Percentiles rank a stretch among this genome's conserved stretches.
Conservation (phyloP, 1,140 invertebrate genomes). For the Yoshiicerus persimilis region DNA sequence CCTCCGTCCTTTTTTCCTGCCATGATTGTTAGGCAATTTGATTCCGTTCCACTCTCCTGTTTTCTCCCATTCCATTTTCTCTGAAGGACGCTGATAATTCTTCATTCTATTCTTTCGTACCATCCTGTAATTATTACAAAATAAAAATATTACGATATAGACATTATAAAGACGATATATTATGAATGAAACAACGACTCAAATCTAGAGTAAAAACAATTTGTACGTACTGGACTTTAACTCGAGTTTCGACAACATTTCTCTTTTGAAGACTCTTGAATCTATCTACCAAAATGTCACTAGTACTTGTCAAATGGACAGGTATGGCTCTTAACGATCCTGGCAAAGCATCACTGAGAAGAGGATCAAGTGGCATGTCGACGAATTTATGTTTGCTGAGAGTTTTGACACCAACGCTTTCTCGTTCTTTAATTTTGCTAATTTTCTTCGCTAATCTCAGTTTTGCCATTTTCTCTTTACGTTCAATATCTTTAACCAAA, state of each 20-base stretch:
- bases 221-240: slow-evolving; percentile 53
- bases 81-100: slow-evolving; percentile 31
- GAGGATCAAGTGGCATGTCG: slow-evolving; percentile 33
- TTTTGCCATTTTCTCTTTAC: slow-evolving; percentile 58
- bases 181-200: neutral
- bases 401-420: slow-evolving; percentile 51
- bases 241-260: slow-evolving; percentile 68
- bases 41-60: slow-evolving; percentile 48
- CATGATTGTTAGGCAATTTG: slow-evolving; percentile 14
- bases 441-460: slow-evolving; percentile 56
- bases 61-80: slow-evolving; percentile 48
- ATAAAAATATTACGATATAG: neutral
- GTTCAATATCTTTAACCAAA: slow-evolving; percentile 68
- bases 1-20: neutral
- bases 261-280: slow-evolving; percentile 78
- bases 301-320: neutral
- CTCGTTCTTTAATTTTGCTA: slow-evolving; percentile 46
- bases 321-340: neutral
- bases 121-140: neutral
- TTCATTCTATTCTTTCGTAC: slow-evolving; percentile 35
- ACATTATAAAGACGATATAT: neutral
- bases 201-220: neutral
- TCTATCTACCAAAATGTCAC: slow-evolving; percentile 51
- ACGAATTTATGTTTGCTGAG: slow-evolving; percentile 54
- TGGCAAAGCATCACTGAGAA: slow-evolving; percentile 41